Percentiles rank a stretch among this genome's conserved stretches.
Evolutionary conservation across 64 coral and sea anemone genomes (phyloP).

Genomic region (Montipora foliosa): DNA sequence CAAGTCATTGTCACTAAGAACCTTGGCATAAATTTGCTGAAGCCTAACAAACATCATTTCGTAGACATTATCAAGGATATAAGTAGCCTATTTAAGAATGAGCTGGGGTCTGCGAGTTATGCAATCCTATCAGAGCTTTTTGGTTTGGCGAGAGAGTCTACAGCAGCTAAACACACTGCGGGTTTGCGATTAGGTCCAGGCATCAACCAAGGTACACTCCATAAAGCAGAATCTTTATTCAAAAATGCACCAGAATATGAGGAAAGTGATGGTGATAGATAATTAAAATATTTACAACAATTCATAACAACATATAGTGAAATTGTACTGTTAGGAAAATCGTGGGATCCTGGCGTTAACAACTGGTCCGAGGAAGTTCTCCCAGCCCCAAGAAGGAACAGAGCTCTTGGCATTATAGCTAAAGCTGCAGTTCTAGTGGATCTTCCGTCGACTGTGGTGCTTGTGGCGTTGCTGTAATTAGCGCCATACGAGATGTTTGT

Average conservation of each 20-base stretch:
- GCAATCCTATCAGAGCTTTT: slow-evolving; percentile 38
- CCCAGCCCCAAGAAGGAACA: not conserved
- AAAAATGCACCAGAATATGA: slow-evolving; percentile 26
- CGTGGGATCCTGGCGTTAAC: slow-evolving; percentile 4
- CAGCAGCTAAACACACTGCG: slow-evolving; percentile 1
- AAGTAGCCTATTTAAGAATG: not conserved
- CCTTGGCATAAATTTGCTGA: slow-evolving; percentile 28
- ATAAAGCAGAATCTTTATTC: not conserved
- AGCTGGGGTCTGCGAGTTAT: slow-evolving; percentile 6
- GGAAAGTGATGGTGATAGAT: slow-evolving; percentile 30
- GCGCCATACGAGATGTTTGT: too few relatives aligned
- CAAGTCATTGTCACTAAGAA: slow-evolving; percentile 35
- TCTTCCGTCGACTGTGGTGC: too few relatives aligned
- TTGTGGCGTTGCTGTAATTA: too few relatives aligned
- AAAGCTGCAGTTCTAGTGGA: not conserved
- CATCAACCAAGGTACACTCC: not conserved
- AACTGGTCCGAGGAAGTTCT: slow-evolving; percentile 19
- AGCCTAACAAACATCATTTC: slow-evolving; percentile 39
- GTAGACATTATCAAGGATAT: slow-evolving; percentile 42
- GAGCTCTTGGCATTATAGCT: not conserved
- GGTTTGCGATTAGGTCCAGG: not conserved
- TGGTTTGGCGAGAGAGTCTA: slow-evolving; percentile 29
- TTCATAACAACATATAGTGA: not conserved
- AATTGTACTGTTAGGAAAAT: slow-evolving; percentile 16
- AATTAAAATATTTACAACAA: not conserved